Percentiles rank a stretch among this genome's conserved stretches.
Conservation (phyloP, 2,888 invertebrate genomes). For the Orchestes rusci region DNA sequence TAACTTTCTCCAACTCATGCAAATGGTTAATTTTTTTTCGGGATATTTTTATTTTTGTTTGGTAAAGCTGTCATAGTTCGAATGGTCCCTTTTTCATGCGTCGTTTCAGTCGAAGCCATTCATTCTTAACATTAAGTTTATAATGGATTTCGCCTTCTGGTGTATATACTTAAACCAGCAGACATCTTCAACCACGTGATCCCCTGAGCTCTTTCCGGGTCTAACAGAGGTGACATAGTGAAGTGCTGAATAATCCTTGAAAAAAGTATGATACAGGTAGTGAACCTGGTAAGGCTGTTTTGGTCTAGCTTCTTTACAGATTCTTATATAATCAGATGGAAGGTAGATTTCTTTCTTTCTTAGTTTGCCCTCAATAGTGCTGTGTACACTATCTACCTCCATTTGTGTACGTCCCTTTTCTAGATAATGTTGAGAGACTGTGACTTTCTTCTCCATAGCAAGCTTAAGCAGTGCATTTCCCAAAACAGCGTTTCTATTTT, state of each 20-base stretch:
- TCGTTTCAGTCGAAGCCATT: too few relatives aligned
- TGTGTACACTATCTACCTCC: too few relatives aligned
- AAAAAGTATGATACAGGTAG: slow-evolving; percentile 3
- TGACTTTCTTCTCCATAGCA: background rate
- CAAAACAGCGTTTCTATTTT: slow-evolving; percentile 5
- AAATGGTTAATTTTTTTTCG: too few relatives aligned
- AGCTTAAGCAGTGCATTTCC: background rate
- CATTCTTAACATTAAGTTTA: too few relatives aligned
- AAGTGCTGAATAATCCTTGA: slow-evolving; percentile 5
- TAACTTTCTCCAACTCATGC: too few relatives aligned
- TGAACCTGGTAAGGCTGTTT: background rate
- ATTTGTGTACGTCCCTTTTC: too few relatives aligned
- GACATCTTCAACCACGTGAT: slow-evolving; percentile 7
- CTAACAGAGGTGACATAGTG: slow-evolving; percentile 1
- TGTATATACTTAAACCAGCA: slow-evolving; percentile 6
- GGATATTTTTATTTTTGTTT: too few relatives aligned
- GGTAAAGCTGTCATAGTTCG: too few relatives aligned
- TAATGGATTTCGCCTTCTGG: too few relatives aligned
- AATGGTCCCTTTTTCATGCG: too few relatives aligned
- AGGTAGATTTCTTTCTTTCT: slow-evolving; percentile 3
- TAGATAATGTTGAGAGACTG: too few relatives aligned
- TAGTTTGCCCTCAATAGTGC: slow-evolving; percentile 5
- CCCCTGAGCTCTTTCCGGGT: slow-evolving; percentile 8
- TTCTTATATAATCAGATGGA: slow-evolving; percentile 4
- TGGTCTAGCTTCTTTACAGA: slow-evolving; percentile 6